Conservation (phyloP, 2,797 vertebrate species). For the Fringilla coelebs region DNA sequence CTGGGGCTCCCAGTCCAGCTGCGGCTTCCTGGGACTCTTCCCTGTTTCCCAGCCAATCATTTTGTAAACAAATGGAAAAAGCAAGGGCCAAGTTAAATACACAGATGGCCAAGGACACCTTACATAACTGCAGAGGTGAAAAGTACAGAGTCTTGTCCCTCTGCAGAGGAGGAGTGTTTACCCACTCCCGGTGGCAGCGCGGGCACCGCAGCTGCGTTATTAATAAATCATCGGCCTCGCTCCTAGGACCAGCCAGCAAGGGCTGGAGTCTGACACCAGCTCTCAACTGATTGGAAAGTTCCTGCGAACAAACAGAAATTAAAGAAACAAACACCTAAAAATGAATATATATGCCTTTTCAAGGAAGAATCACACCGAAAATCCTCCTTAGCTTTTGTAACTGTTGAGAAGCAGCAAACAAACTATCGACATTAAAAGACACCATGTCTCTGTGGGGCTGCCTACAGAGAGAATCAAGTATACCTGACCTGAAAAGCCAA, state of each 20-base stretch:
- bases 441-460: neutral
- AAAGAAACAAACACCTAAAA: neutral
- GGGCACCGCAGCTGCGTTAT: neutral
- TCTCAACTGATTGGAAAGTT: neutral
- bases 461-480: neutral
- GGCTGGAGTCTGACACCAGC: neutral
- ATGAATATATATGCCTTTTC: neutral
- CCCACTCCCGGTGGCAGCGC: neutral
- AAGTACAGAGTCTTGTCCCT: neutral
- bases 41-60: neutral
- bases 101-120: neutral
- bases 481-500: neutral
- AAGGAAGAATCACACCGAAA: neutral
- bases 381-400: neutral
- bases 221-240: neutral
- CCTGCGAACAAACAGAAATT: neutral
- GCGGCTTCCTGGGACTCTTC: neutral
- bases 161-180: neutral
- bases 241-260: neutral
- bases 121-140: slow-evolving; percentile 5
- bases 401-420: neutral
- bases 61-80: slow-evolving; percentile 4
- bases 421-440: neutral
- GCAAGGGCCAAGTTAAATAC: neutral
- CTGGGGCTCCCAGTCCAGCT: neutral